phyloP scores from a whole-genome alignment of 2,888 invertebrate species.

The Synergus itoensis region DNA sequence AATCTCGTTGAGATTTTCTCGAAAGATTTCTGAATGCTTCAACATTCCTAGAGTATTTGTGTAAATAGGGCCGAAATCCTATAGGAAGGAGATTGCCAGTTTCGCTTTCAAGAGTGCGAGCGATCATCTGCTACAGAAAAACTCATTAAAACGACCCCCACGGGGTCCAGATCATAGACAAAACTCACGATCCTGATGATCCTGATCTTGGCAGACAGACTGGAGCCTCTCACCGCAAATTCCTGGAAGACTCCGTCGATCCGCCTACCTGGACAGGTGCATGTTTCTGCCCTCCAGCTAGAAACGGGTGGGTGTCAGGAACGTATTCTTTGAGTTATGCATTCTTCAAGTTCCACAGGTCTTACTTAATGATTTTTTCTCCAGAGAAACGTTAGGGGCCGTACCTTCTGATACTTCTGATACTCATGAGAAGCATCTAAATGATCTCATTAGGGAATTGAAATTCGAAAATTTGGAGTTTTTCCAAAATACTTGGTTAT shows the following conservation, averaged over 20 bases:
- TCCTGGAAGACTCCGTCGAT: slow-evolving; percentile 70
- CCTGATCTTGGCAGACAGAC: slow-evolving; percentile 75
- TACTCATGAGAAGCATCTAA: slow-evolving; percentile 20
- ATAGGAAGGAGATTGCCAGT: neutral
- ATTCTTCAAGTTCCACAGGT: slow-evolving; percentile 69
- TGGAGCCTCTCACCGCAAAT: slow-evolving; percentile 72
- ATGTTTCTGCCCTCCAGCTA: slow-evolving; percentile 66
- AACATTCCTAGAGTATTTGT: neutral
- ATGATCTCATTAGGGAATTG: slow-evolving; percentile 4
- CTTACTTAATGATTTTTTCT: slow-evolving; percentile 66
- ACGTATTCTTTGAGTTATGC: slow-evolving; percentile 72
- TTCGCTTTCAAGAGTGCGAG: slow-evolving; percentile 47
- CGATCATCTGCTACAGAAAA: slow-evolving; percentile 54
- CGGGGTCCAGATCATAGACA: slow-evolving; percentile 63
- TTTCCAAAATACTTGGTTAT: neutral
- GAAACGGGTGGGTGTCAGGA: slow-evolving; percentile 67
- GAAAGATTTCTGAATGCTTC: no score
- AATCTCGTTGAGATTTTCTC: neutral
- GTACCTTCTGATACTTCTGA: slow-evolving; percentile 10
- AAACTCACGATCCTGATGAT: slow-evolving; percentile 71
- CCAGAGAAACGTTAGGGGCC: slow-evolving; percentile 45
- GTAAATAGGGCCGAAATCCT: neutral
- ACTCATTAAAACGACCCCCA: slow-evolving; percentile 71
- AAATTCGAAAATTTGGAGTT: neutral
- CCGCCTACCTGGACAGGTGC: slow-evolving; percentile 77